Evolutionary conservation across 2,113 vertebrate genomes (phyloP).

Genomic region (Tragelaphus strepsiceros): DNA sequence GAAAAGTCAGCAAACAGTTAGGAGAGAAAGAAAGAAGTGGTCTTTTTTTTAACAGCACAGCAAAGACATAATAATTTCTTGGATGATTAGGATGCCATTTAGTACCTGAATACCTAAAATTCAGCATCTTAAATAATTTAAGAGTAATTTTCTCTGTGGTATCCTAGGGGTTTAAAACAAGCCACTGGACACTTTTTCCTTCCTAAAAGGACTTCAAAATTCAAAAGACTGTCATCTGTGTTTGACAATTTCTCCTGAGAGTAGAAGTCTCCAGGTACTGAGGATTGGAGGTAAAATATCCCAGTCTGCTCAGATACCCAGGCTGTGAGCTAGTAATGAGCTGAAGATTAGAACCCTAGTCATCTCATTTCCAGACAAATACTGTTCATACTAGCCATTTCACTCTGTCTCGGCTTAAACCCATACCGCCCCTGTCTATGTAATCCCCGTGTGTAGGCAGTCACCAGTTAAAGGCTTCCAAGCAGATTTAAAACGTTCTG

Average conservation of each 20-base stretch:
- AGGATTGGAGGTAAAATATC: constrained; percentile 11
- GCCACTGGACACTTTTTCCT: not conserved
- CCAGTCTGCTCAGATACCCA: not conserved
- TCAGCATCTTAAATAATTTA: not conserved
- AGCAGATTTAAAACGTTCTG: constrained; percentile 35
- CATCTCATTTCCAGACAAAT: not conserved
- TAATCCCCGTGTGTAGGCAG: constrained; percentile 31
- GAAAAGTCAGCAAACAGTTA: not conserved
- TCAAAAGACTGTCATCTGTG: constrained; percentile 25
- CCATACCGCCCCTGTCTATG: not conserved
- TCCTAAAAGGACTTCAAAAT: constrained; percentile 4
- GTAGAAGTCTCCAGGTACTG: not conserved
- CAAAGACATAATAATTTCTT: not conserved
- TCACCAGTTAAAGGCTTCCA: constrained; percentile 9
- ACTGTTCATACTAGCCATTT: not conserved
- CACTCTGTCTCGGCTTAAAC: not conserved
- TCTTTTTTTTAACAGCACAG: not conserved
- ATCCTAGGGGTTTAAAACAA: constrained; percentile 2
- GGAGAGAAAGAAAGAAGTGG: not conserved
- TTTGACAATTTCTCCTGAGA: constrained; percentile 43
- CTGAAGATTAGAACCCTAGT: not conserved
- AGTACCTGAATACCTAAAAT: not conserved
- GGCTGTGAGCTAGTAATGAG: not conserved
- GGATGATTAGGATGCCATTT: not conserved
- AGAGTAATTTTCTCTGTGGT: constrained; percentile 46